Percentiles rank a stretch among this genome's conserved stretches.
Conservation (phyloP, 1,140 invertebrate species). For the Plutomurus gul region DNA sequence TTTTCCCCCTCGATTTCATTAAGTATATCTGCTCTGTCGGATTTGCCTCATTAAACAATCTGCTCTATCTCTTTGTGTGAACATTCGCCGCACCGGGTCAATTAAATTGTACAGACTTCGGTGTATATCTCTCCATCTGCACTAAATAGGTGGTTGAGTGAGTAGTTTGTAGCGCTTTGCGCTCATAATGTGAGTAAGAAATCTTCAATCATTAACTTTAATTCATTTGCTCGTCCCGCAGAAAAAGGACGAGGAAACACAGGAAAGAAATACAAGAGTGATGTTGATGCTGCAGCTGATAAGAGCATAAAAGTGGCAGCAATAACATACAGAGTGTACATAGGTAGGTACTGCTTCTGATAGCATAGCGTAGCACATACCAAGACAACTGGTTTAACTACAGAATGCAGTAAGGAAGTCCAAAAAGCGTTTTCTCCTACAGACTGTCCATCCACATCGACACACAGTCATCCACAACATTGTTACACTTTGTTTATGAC, state of each 20-base stretch:
- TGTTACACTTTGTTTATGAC: constrained; percentile 18
- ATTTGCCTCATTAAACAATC: constrained; percentile 19
- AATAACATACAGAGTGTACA: too few relatives aligned
- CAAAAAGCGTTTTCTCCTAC: not conserved
- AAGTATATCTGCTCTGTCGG: not conserved
- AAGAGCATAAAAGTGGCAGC: too few relatives aligned
- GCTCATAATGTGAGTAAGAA: not conserved
- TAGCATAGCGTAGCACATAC: too few relatives aligned
- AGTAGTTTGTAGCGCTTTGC: too few relatives aligned
- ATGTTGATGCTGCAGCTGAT: not conserved
- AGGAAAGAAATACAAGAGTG: not conserved
- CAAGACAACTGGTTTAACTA: too few relatives aligned
- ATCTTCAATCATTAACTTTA: constrained; percentile 17
- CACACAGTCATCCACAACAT: too few relatives aligned
- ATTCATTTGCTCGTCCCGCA: not conserved
- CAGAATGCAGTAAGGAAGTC: not conserved
- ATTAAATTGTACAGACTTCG: not conserved
- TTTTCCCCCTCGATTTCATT: constrained; percentile 11
- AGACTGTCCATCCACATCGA: not conserved
- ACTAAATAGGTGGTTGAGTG: not conserved
- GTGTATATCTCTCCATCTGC: not conserved
- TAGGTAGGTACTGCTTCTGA: too few relatives aligned
- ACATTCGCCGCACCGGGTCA: not conserved
- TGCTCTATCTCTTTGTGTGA: not conserved
- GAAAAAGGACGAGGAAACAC: not conserved